These are phyloP conservation scores for Argopecten irradians DNA, from an alignment of 1,140 invertebrate species.

Conservation along the genomic window DNA sequence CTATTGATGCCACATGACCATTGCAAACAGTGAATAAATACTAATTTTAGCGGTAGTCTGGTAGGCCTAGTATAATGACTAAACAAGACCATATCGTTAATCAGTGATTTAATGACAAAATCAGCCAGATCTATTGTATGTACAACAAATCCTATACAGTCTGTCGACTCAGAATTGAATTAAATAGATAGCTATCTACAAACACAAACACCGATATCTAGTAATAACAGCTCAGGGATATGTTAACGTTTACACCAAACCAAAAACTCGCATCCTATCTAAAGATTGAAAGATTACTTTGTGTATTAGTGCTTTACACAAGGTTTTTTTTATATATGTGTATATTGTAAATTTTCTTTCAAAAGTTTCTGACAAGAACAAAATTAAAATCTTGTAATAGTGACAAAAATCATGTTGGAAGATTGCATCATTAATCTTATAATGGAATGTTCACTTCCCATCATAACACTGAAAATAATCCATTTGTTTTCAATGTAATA, in stretches of 20 bases:
- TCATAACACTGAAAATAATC: too few species aligned
- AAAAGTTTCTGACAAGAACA: too few species aligned
- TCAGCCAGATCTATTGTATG: neutral
- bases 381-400: too few species aligned
- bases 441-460: too few species aligned
- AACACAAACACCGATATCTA: neutral
- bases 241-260: neutral
- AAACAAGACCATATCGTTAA: neutral
- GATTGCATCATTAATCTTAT: too few species aligned
- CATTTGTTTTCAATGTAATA: too few species aligned
- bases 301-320: neutral
- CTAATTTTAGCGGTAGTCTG: neutral
- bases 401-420: too few species aligned
- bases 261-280: neutral
- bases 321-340: too few species aligned
- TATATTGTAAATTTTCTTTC: neutral
- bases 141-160: constrained; percentile 10
- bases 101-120: neutral
- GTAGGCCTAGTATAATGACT: neutral
- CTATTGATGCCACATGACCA: too few species aligned
- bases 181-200: constrained; percentile 3
- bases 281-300: neutral
- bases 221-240: constrained; percentile 15
- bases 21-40: neutral
- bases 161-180: neutral